Percentiles rank a stretch among this genome's conserved stretches.
These are phyloP conservation scores for Bubalus kerabau DNA, from an alignment of 2,113 vertebrate species.

Conservation along the genomic window DNA sequence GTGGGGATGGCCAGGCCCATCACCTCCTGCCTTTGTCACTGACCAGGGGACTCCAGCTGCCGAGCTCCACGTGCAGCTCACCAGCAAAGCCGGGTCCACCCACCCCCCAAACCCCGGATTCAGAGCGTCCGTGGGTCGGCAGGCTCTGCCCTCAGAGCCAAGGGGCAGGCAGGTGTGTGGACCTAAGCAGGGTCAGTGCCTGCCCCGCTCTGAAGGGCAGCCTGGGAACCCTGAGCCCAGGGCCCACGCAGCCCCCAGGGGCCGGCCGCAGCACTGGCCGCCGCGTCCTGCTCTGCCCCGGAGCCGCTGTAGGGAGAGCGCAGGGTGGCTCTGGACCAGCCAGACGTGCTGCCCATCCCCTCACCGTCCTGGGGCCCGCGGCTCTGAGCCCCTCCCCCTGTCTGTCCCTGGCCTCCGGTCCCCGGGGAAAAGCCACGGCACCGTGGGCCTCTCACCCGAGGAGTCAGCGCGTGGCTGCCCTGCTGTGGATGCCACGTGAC, in stretches of 20 bases:
- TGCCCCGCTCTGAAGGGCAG: not conserved
- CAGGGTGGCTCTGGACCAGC: not conserved
- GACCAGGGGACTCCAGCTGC: not conserved
- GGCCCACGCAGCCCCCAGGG: accelerated
- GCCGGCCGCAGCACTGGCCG: accelerated
- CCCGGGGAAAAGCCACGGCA: accelerated
- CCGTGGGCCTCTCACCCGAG: accelerated
- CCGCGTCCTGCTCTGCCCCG: accelerated
- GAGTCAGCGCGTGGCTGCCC: too few relatives aligned
- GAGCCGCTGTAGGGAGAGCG: accelerated
- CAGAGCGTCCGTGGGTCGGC: accelerated
- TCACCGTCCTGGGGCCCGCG: accelerated
- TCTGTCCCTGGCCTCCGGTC: accelerated
- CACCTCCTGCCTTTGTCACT: accelerated
- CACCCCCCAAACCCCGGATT: accelerated
- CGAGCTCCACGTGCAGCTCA: accelerated
- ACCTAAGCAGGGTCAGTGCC: accelerated
- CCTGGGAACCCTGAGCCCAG: accelerated
- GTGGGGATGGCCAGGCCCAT: accelerated
- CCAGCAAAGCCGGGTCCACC: not conserved
- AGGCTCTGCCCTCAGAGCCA: not conserved
- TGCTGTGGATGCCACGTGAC: accelerated
- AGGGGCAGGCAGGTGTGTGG: accelerated
- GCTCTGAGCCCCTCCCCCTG: accelerated
- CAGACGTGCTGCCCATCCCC: accelerated